Base-by-base conservation (phyloP, 2,113 vertebrate species). In the Corydoras maculifer region DNA sequence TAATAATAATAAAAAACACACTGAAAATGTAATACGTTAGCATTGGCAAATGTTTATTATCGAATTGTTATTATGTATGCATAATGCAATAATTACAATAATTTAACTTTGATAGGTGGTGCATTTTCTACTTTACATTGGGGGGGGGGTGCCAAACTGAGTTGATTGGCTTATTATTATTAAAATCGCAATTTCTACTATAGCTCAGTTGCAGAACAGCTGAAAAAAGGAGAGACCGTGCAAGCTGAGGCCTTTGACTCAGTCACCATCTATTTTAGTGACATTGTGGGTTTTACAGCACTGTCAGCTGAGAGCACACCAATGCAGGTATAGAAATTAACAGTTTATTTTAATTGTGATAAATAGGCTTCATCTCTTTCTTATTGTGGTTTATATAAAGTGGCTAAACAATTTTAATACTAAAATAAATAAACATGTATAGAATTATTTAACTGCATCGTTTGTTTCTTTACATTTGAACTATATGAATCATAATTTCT, bases 241-340 rank as follows among this genome's bases (percentile, higher is more conserved):
- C 90, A 94, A 79, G 95, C 96, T 0, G 96, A 98, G 77, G 94
- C 95, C 9, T 98, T 98, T 0, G 94, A 98, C 86, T 96, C 90
- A 0, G 96, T 98, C 65, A 96, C 94, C 77, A 96, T 98, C 84
- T 96, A 97, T 88, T 98, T 98, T 89, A 98, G 96, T 0, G 96
- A 98, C 84, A 97, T 98, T 0, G 94, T 98, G 57, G 96, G 96
- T 0, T 98, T 98, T 85, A 98, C 95, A 0, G 79, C 93, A 2
- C 84, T 98, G 64, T 97, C 96, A 0, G 96, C 96, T 0, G 91
- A 94, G 84, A 97, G 95, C 86, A 96, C 94, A 0, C 95, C 95
- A 4, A 91, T 98, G 94, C 92, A 98, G 91, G 94, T 93, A 72
- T 12, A 35, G 5, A 35, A 51, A 32, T 48, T n/a, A 51, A 9